Percentiles rank a stretch among this genome's conserved stretches.
Evolutionary conservation across 2,888 invertebrate species (phyloP).

Genomic region (Argynnis bischoffii): DNA sequence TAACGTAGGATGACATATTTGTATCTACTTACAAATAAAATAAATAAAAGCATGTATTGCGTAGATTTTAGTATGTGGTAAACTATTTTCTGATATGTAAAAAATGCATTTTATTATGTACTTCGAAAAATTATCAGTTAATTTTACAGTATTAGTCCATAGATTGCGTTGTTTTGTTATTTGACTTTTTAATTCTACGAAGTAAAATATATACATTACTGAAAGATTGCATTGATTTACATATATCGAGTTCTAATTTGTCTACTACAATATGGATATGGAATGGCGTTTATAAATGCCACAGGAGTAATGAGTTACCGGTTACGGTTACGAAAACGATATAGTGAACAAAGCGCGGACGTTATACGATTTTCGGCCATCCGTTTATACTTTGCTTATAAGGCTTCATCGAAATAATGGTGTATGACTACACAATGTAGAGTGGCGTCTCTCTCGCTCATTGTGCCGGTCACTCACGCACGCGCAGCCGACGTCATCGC

Average conservation of each 20-base stretch:
- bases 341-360: slow-evolving; percentile 69
- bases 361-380: slow-evolving; percentile 75
- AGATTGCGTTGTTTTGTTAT: not conserved
- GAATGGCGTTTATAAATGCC: slow-evolving; percentile 45
- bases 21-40: not conserved
- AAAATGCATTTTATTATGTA: too few relatives aligned
- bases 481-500: slow-evolving; percentile 73
- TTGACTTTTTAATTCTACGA: not conserved
- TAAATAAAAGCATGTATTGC: too few relatives aligned
- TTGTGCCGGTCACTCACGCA: slow-evolving; percentile 53
- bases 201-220: not conserved
- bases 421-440: slow-evolving; percentile 59
- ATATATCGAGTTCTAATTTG: slow-evolving; percentile 23
- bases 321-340: slow-evolving; percentile 56
- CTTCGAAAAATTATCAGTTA: too few relatives aligned
- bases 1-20: slow-evolving; percentile 38
- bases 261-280: slow-evolving; percentile 24
- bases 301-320: slow-evolving; percentile 50
- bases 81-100: too few relatives aligned
- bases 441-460: slow-evolving; percentile 51
- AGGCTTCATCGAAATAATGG: slow-evolving; percentile 75
- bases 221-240: not conserved
- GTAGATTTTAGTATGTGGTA: too few relatives aligned
- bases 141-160: too few relatives aligned
- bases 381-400: slow-evolving; percentile 72